Percentiles rank a stretch among this genome's conserved stretches.
Evolutionary conservation across 2,888 invertebrate genomes (phyloP).

Genomic region (Bombylius major): DNA sequence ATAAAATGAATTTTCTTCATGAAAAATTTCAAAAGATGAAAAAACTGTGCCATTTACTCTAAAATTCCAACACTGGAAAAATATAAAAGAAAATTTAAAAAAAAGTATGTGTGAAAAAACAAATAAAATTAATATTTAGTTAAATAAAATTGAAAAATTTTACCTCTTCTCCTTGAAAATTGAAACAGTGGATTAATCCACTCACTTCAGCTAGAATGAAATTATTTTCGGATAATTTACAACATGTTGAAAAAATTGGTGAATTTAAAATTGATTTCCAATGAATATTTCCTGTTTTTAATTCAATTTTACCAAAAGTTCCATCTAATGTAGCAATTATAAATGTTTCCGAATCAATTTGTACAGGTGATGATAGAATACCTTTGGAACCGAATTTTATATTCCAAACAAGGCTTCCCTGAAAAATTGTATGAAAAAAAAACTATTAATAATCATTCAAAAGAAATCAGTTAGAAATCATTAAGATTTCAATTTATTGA

Average conservation of each 20-base stretch:
- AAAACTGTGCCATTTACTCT: slow-evolving; percentile 54
- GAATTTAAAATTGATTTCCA: slow-evolving; percentile 40
- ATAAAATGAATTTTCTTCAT: slow-evolving; percentile 29
- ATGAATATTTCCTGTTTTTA: slow-evolving; percentile 35
- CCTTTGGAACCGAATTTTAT: slow-evolving; percentile 36
- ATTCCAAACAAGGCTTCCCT: slow-evolving; percentile 22
- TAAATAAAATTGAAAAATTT: slow-evolving; percentile 12
- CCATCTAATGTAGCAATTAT: slow-evolving; percentile 44
- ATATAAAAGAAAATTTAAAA: slow-evolving; percentile 8
- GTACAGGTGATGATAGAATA: slow-evolving; percentile 40
- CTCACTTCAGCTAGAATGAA: slow-evolving; percentile 29
- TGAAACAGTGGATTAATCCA: slow-evolving; percentile 44
- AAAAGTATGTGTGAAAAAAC: neutral
- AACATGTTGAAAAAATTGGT: slow-evolving; percentile 49
- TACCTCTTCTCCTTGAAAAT: slow-evolving; percentile 41
- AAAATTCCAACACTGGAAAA: slow-evolving; percentile 47
- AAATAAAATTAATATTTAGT: neutral
- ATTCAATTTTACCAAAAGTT: too few relatives aligned
- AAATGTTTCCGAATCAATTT: slow-evolving; percentile 23
- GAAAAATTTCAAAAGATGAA: slow-evolving; percentile 47
- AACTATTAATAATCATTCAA: too few relatives aligned
- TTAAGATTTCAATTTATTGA: too few relatives aligned
- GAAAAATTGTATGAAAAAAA: too few relatives aligned
- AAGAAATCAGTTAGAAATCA: too few relatives aligned
- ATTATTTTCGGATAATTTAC: slow-evolving; percentile 18